Evolutionary conservation across 2,888 invertebrate species (phyloP).

Genomic region (Microctonus hyperodae): DNA sequence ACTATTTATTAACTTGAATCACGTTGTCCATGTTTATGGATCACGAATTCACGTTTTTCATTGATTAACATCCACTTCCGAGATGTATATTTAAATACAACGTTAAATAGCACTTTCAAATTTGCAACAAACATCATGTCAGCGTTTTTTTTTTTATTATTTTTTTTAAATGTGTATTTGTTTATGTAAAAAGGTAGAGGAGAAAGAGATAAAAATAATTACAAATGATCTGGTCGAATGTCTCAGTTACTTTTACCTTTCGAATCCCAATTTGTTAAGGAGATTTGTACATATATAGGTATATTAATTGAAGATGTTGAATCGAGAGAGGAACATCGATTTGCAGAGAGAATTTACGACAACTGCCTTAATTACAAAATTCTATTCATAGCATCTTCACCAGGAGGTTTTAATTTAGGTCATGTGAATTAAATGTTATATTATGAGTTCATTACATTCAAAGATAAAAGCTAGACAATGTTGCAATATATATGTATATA

Average conservation of each 20-base stretch:
- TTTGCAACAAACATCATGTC: not conserved
- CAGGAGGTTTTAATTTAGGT: not conserved
- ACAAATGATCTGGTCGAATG: not conserved
- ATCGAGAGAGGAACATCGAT: not conserved
- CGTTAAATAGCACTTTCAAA: not conserved
- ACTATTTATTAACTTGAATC: not conserved
- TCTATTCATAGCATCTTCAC: conserved; percentile 1
- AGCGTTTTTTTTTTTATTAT: not conserved
- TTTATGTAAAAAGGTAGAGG: not conserved
- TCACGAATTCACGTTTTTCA: conserved; percentile 24
- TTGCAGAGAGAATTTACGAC: not conserved
- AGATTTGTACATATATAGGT: not conserved
- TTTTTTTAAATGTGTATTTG: not conserved
- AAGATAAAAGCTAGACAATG: not conserved
- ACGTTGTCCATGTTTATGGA: conserved; percentile 10
- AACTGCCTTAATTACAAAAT: conserved; percentile 1
- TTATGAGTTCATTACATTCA: not conserved
- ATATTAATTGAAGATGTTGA: not conserved
- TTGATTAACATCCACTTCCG: conserved; percentile 22
- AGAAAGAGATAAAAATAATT: not conserved
- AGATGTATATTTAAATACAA: conserved; percentile 8
- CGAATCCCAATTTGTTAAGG: not conserved
- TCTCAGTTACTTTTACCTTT: conserved; percentile 1
- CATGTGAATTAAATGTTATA: conserved; percentile 3
- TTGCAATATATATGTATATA: not conserved